Conservation (phyloP, 2,113 vertebrate genomes). For the human region DNA sequence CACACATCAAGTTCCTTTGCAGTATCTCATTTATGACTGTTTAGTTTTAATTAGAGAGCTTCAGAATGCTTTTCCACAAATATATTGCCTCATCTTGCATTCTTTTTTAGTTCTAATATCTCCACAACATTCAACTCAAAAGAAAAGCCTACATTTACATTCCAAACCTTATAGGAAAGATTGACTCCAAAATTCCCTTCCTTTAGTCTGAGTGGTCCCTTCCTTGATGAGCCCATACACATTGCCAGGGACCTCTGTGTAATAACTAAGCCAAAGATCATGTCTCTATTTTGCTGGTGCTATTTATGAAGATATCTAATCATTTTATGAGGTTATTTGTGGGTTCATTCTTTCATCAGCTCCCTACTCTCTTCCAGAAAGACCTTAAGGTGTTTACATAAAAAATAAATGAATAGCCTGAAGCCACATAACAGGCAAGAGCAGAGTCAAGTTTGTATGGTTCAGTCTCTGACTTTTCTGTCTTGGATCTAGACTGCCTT, state of each 20-base stretch:
- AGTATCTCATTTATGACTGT: neutral
- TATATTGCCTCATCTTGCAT: neutral
- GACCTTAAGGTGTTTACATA: neutral
- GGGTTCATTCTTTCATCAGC: neutral
- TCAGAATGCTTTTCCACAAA: neutral
- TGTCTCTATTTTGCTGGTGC: neutral
- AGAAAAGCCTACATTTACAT: neutral
- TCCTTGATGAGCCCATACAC: neutral
- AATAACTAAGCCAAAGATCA: neutral
- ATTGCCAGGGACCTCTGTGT: neutral
- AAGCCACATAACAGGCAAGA: neutral
- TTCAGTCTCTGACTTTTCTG: neutral
- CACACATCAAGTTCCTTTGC: neutral
- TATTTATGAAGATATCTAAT: neutral
- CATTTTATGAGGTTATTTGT: neutral
- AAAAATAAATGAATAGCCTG: neutral
- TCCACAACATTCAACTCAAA: neutral
- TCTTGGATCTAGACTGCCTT: neutral
- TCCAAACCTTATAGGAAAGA: neutral
- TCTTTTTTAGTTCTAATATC: neutral
- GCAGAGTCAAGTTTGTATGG: neutral
- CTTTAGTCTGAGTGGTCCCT: neutral
- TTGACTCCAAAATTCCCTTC: neutral
- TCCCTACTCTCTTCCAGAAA: neutral
- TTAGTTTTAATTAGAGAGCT: neutral